phyloP scores from a whole-genome alignment of 2,113 vertebrate genomes.

The Apeltes quadracus region DNA sequence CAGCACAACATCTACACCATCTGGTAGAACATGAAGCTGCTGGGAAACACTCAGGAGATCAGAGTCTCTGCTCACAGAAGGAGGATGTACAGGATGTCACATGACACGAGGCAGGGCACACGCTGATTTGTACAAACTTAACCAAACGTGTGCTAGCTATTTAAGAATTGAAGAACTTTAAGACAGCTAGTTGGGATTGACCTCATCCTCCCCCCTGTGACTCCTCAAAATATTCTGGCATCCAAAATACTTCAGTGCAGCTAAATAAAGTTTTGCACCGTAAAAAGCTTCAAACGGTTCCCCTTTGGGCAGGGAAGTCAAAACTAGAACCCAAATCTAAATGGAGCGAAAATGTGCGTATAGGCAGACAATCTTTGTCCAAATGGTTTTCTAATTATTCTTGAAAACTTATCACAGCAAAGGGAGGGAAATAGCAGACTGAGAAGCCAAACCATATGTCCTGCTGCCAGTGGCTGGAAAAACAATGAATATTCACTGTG shows the following conservation, averaged over 20 bases:
- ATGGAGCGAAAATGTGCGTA: no score
- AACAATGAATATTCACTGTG: not conserved
- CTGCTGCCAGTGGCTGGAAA: not conserved
- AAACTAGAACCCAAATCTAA: not conserved
- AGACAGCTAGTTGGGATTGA: no score
- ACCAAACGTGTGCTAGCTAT: not conserved
- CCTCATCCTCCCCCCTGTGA: no score
- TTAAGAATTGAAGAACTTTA: not conserved
- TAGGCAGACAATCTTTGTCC: not conserved
- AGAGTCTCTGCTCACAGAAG: slow-evolving; percentile 4
- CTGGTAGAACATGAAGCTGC: slow-evolving; percentile 15
- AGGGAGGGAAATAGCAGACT: not conserved
- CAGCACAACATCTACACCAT: slow-evolving; percentile 8
- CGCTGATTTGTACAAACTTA: not conserved
- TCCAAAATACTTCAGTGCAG: not conserved
- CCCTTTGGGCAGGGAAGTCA: not conserved
- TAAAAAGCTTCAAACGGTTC: not conserved
- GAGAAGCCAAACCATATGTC: not conserved
- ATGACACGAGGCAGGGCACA: not conserved
- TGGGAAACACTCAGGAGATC: slow-evolving; percentile 3
- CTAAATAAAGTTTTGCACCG: not conserved
- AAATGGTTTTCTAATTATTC: not conserved
- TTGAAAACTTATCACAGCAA: not conserved
- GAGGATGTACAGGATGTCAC: slow-evolving; percentile 10
- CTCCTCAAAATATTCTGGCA: not conserved